Percentiles rank a stretch among this genome's conserved stretches.
Conservation (phyloP, 2,888 invertebrate species). For the Sinhomidia bicolor region DNA sequence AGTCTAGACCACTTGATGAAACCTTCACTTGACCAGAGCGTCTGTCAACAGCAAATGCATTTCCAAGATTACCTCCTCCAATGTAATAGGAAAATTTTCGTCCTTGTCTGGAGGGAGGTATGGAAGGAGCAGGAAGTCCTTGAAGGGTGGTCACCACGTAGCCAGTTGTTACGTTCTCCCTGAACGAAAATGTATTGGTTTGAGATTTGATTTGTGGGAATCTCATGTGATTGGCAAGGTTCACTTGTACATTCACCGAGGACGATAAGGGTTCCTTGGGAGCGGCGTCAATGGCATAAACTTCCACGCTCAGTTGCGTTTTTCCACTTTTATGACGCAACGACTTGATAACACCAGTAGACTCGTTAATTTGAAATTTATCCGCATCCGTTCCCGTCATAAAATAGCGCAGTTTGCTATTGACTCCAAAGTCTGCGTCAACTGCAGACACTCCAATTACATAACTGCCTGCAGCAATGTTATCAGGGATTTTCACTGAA, state of each 20-base stretch:
- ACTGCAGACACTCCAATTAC: constrained; percentile 92
- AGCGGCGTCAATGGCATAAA: constrained; percentile 92
- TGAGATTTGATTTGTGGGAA: constrained; percentile 89
- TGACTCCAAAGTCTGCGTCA: constrained; percentile 92
- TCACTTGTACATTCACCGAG: constrained; percentile 89
- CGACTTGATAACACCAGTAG: constrained; percentile 94
- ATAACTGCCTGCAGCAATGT: constrained; percentile 91
- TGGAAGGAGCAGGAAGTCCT: constrained; percentile 61
- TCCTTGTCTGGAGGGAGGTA: constrained; percentile 60
- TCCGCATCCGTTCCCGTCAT: constrained; percentile 92
- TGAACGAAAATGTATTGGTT: constrained; percentile 85
- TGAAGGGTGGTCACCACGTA: constrained; percentile 76
- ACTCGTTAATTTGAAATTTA: constrained; percentile 89
- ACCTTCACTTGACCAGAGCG: constrained; percentile 91
- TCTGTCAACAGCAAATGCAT: constrained; percentile 91
- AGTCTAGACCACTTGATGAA: constrained; percentile 91
- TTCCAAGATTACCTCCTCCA: constrained; percentile 96
- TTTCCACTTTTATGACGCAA: constrained; percentile 83
- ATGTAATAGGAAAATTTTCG: constrained; percentile 88
- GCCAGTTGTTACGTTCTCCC: constrained; percentile 87
- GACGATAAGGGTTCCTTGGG: constrained; percentile 85
- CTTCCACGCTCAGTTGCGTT: constrained; percentile 87
- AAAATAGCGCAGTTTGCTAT: constrained; percentile 91
- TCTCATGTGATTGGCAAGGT: constrained; percentile 88
- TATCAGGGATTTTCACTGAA: constrained; percentile 92